Conservation (phyloP, 2,113 vertebrate genomes). For the Pseudolaguvia tuberculata region DNA sequence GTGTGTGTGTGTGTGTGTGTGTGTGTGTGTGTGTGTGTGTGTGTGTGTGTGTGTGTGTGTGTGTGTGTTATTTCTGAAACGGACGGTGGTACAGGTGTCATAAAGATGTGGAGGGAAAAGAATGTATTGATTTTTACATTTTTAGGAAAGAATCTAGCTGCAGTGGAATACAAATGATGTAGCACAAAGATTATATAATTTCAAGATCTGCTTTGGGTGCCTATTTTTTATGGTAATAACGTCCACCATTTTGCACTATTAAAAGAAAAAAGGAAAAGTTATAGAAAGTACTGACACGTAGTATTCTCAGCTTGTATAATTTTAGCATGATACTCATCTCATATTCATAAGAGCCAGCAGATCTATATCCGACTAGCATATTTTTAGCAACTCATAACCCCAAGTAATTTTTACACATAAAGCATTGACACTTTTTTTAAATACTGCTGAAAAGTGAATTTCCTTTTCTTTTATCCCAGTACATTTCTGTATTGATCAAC, state of each 20-base stretch:
- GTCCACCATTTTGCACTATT: not conserved
- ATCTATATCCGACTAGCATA: not conserved
- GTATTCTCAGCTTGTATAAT: not conserved
- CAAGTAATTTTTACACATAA: not conserved
- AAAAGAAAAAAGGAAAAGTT: not conserved
- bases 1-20: constrained; percentile 21
- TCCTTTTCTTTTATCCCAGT: not conserved
- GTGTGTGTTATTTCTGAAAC: constrained; percentile 1
- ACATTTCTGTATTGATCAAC: too few relatives aligned
- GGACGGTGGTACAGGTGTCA: not conserved
- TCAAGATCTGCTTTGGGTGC: too few relatives aligned
- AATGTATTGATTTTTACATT: not conserved
- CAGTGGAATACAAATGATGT: not conserved
- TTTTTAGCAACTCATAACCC: not conserved
- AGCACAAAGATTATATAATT: too few relatives aligned
- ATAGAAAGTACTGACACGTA: too few relatives aligned
- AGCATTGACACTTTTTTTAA: not conserved
- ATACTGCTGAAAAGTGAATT: not conserved
- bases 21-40: too few relatives aligned
- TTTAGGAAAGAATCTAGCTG: not conserved
- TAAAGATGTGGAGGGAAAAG: not conserved
- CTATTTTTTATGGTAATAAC: too few relatives aligned
- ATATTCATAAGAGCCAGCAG: not conserved
- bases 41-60: too few relatives aligned
- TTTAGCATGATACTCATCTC: not conserved